Evolutionary conservation across 2,888 invertebrate genomes (phyloP).

Genomic region (Phorcus lineatus): DNA sequence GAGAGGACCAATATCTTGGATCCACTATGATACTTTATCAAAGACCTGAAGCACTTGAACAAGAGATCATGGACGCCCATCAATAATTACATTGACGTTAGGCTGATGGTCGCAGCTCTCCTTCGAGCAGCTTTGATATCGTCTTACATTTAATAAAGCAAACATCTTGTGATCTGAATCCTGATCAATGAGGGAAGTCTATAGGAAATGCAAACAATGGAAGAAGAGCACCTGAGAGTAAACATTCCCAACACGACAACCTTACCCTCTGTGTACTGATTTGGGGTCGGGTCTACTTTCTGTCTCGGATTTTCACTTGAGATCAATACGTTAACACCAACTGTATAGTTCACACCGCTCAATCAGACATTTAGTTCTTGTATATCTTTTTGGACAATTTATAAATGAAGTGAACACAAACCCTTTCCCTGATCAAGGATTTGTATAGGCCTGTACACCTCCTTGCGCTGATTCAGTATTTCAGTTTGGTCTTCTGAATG

Average conservation of each 20-base stretch:
- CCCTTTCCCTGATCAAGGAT: no score
- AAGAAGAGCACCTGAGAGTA: background rate
- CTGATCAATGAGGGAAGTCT: constrained; percentile 1
- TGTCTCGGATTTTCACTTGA: background rate
- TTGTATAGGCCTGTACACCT: no score
- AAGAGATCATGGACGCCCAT: background rate
- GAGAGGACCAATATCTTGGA: no score
- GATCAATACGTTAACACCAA: background rate
- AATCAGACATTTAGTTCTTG: no score
- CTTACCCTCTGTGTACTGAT: background rate
- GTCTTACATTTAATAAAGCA: constrained; percentile 4
- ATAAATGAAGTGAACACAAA: background rate
- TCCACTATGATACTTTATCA: background rate
- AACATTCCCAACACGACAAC: background rate
- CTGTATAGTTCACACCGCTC: background rate
- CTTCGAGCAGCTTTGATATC: background rate
- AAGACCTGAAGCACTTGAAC: background rate
- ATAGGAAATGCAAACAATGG: background rate
- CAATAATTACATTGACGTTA: background rate
- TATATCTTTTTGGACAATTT: background rate
- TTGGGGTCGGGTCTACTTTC: background rate
- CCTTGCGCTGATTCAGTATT: background rate
- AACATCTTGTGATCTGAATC: background rate
- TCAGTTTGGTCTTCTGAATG: no score
- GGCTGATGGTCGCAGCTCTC: background rate